Evolutionary conservation across 2,888 invertebrate genomes (phyloP), one percentile per base, ranked within the genome.

Genomic region (Melipona beecheii): DNA sequence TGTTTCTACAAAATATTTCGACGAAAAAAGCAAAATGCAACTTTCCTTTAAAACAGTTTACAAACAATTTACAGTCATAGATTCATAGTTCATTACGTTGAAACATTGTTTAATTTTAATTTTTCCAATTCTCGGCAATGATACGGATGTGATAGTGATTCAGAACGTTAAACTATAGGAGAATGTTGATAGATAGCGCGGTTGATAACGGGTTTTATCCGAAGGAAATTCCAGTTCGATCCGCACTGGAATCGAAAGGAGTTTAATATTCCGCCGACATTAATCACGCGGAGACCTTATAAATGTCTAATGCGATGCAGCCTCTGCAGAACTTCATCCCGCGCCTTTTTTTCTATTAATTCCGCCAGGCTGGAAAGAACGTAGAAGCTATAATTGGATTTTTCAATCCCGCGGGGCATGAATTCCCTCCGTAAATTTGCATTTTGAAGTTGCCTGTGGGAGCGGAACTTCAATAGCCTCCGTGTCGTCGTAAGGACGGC

Each of bases 121-220:
- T 43, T 43, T 43, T 43, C 11, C 11, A 43, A 43, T 43, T 43
- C 43, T 11, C 43, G 9, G 2, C 6, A 43, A 43, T 43, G 9
- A 43, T 43, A 11, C 1, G 11, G 43, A 11, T 11, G 11, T 9
- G 9, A 43, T 11, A 9, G 43, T 43, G 9, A 43, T 43, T 43
- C 43, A 9, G 9, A 43, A 43, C 43, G 43, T 43, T 43, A 9
- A 43, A 43, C 43, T 43, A 43, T 43, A 43, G 9, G 43, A 43
- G 43, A 31, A 31, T 31, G 31, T 43, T 43, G 43, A 43, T 43
- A 43, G 43, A 43, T 43, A 43, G 9, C 43, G 43, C 43, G 43
- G 77, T 68, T 74, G 65, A 78, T 78, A 78, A 75, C 75, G 9
- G 73, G 69, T 58, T 75, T 64, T 54, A 27, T 13, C 15, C 3